A percentile compares a stretch with the other conserved stretches of the same genome.
Conservation (phyloP, 2,888 invertebrate genomes). For the Meganola albula region DNA sequence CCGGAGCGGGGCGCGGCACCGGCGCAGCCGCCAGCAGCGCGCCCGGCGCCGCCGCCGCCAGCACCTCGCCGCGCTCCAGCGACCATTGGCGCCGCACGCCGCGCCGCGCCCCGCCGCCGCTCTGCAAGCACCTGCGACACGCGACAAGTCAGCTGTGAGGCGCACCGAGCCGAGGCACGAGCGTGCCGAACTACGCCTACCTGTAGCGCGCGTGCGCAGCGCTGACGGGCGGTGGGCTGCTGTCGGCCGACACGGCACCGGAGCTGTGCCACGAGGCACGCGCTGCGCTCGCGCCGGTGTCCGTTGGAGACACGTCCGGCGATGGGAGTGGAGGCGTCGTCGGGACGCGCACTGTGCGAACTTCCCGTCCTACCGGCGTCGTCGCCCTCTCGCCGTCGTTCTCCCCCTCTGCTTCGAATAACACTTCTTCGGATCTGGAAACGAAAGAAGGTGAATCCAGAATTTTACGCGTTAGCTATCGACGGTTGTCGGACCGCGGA, state of each 20-base stretch:
- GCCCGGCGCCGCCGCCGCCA: constrained; percentile 46
- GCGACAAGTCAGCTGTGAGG: not conserved
- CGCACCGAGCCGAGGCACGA: not conserved
- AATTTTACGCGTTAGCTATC: not conserved
- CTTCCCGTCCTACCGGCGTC: constrained; percentile 11
- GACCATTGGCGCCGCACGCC: constrained; percentile 62
- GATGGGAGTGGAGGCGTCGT: constrained; percentile 23
- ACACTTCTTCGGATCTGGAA: constrained; percentile 49
- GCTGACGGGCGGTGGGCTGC: constrained; percentile 43
- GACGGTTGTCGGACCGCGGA: not conserved
- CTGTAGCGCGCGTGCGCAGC: constrained; percentile 83
- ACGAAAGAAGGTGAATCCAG: not conserved
- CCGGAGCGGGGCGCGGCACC: constrained; percentile 24
- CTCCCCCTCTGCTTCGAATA: constrained; percentile 54
- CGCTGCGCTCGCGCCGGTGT: constrained; percentile 1
- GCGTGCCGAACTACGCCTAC: constrained; percentile 33
- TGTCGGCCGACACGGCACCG: constrained; percentile 53
- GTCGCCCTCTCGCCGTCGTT: constrained; percentile 38
- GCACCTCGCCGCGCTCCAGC: constrained; percentile 57
- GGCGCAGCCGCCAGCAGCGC: constrained; percentile 21
- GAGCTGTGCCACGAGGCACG: constrained; percentile 39
- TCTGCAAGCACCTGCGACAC: constrained; percentile 30
- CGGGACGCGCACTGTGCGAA: constrained; percentile 8
- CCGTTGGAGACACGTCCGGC: constrained; percentile 8
- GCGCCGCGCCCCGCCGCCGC: constrained; percentile 38